Percentiles rank a stretch among this genome's conserved stretches.
These are phyloP conservation scores for Aselliscus stoliczkanus DNA, from an alignment of 2,797 vertebrate species.

Conservation along the genomic window DNA sequence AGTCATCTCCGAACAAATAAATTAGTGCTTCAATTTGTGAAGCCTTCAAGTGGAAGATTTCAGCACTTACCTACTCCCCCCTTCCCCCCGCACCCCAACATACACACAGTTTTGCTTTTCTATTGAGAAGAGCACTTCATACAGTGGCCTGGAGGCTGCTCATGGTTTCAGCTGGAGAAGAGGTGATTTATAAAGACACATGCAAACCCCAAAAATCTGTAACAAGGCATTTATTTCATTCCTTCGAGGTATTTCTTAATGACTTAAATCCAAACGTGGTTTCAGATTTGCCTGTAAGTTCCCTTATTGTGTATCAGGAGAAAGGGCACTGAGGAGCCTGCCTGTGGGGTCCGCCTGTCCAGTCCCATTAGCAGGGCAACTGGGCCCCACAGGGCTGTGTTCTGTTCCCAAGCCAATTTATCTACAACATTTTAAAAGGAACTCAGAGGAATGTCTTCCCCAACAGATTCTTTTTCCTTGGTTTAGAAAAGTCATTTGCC, in stretches of 20 bases:
- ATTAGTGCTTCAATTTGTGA: not conserved
- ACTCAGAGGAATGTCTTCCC: not conserved
- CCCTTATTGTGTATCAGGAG: not conserved
- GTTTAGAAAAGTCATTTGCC: slow-evolving; percentile 40
- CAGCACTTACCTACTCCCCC: not conserved
- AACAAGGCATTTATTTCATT: not conserved
- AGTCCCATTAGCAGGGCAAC: not conserved
- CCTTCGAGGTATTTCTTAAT: not conserved
- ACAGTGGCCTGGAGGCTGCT: not conserved
- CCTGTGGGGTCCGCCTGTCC: slow-evolving; percentile 1
- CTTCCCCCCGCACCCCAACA: too few relatives aligned
- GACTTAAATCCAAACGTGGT: not conserved
- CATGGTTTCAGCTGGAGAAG: not conserved
- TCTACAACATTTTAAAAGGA: slow-evolving; percentile 43
- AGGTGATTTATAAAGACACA: not conserved
- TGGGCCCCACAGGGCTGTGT: not conserved
- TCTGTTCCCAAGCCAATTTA: slow-evolving; percentile 48
- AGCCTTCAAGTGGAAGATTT: not conserved
- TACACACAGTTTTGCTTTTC: not conserved
- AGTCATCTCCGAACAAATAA: slow-evolving; percentile 60
- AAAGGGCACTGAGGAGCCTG: not conserved
- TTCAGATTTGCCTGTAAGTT: not conserved
- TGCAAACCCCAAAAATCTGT: not conserved
- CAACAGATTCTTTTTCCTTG: not conserved
- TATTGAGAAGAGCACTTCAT: not conserved